Conservation (phyloP, 2,888 invertebrate genomes). For the Drosophila neoperkinsi region DNA sequence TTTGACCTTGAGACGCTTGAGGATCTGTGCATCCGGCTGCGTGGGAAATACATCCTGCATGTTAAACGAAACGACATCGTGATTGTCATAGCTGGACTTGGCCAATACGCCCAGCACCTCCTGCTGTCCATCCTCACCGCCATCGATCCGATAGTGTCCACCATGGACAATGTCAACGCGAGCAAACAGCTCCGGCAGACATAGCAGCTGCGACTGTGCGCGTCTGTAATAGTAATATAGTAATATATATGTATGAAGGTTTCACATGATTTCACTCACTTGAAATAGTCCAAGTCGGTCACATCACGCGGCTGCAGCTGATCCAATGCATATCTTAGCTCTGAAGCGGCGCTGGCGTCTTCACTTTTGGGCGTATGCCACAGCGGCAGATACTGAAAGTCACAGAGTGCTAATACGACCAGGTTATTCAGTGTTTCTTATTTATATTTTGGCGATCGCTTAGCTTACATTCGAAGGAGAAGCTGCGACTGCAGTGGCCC, state of each 20-base stretch:
- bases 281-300: constrained; percentile 87
- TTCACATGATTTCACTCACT: constrained; percentile 45
- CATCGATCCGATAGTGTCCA: constrained; percentile 81
- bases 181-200: constrained; percentile 92
- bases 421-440: background rate
- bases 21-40: constrained; percentile 87
- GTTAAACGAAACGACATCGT: constrained; percentile 88
- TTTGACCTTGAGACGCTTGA: constrained; percentile 86
- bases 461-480: constrained; percentile 85
- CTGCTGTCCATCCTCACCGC: constrained; percentile 83
- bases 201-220: constrained; percentile 87
- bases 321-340: constrained; percentile 87
- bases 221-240: constrained; percentile 42
- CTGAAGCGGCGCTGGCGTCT: constrained; percentile 29
- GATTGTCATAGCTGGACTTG: constrained; percentile 87
- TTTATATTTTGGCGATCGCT: constrained; percentile 5
- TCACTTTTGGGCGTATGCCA: constrained; percentile 82
- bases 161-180: constrained; percentile 89
- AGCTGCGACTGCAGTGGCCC: constrained; percentile 79
- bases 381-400: constrained; percentile 96
- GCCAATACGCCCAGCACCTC: constrained; percentile 86
- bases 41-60: constrained; percentile 88
- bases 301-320: constrained; percentile 87
- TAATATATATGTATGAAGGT: background rate
- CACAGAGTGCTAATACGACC: constrained; percentile 89